Percentiles rank a stretch among this genome's conserved stretches.
Conservation (phyloP, 1,140 invertebrate species). For the Bombus consobrinus region DNA sequence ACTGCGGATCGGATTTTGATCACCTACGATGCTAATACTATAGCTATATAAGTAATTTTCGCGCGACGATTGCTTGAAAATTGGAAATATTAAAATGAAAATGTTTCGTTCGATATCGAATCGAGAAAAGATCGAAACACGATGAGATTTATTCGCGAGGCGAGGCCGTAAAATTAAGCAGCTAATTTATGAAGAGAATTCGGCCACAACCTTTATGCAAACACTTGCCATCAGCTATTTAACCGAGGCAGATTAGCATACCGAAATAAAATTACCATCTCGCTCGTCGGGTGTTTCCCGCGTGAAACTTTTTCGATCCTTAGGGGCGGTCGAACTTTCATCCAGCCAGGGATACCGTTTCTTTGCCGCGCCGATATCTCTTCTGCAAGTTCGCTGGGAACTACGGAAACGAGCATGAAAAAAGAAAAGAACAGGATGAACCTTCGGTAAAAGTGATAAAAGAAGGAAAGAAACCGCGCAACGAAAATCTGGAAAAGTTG, state of each 20-base stretch:
- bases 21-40: neutral
- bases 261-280: constrained; percentile 24
- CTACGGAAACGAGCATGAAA: constrained; percentile 2
- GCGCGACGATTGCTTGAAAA: neutral
- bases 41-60: neutral
- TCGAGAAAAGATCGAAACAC: neutral
- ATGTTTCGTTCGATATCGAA: neutral
- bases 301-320: constrained; percentile 12
- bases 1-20: neutral
- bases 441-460: constrained; percentile 16
- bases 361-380: constrained; percentile 19
- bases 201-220: neutral
- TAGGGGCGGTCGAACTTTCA: neutral
- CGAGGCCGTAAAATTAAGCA: no score
- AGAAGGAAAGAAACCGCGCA: neutral
- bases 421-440: neutral
- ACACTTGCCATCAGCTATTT: neutral
- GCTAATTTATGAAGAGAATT: neutral
- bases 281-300: neutral
- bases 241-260: neutral
- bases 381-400: neutral
- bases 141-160: neutral
- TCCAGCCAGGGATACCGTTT: neutral
- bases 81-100: neutral
- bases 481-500: constrained; percentile 6